phyloP scores from a whole-genome alignment of 2,797 vertebrate species.

The Pipistrellus kuhlii region DNA sequence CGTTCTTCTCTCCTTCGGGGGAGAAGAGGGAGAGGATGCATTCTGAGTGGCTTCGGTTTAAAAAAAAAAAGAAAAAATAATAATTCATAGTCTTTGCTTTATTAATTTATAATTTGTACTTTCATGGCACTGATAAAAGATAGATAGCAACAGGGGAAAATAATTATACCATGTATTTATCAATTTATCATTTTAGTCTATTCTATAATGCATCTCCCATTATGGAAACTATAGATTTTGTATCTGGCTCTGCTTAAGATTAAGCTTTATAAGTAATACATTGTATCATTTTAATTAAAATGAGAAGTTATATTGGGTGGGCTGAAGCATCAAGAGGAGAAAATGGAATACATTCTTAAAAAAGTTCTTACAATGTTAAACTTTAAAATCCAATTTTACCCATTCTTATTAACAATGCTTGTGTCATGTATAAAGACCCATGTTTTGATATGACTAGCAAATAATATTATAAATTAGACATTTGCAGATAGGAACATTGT shows the following conservation, averaged over 20 bases:
- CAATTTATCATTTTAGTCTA: conserved; percentile 86
- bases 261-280: conserved; percentile 86
- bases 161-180: conserved; percentile 82
- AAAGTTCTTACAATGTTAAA: conserved; percentile 64
- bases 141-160: conserved; percentile 82
- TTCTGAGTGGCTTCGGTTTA: conserved; percentile 71
- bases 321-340: conserved; percentile 72
- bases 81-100: conserved; percentile 79
- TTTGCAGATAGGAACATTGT: background rate
- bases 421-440: conserved; percentile 8
- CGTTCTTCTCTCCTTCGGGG: background rate
- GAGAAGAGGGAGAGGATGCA: background rate
- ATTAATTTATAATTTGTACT: conserved; percentile 85
- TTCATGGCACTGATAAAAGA: conserved; percentile 82
- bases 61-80: too few species aligned
- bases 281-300: conserved; percentile 89
- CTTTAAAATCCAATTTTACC: conserved; percentile 48
- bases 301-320: conserved; percentile 69
- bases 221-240: conserved; percentile 88
- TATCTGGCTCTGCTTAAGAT: conserved; percentile 81
- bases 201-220: conserved; percentile 80
- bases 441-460: background rate
- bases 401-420: conserved; percentile 9
- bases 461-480: conserved; percentile 17
- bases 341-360: conserved; percentile 71